A percentile compares a stretch with the other conserved stretches of the same genome.
Conservation (phyloP, 2,797 vertebrate species). For the Smutsia gigantea region DNA sequence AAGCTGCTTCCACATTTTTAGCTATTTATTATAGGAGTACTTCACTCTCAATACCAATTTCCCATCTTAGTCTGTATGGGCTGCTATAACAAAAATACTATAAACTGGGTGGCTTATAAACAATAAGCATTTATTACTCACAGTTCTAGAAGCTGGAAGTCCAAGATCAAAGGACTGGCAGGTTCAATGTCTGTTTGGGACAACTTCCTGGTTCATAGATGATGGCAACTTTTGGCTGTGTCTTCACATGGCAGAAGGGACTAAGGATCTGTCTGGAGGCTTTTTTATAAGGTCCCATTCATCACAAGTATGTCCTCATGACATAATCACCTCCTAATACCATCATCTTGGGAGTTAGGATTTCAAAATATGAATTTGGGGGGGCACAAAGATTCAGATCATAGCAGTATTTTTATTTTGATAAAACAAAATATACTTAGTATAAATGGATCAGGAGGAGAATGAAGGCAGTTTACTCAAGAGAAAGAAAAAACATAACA, state of each 20-base stretch:
- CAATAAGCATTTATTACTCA: background rate
- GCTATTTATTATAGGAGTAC: background rate
- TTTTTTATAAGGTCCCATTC: background rate
- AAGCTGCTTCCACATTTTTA: background rate
- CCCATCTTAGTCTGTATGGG: background rate
- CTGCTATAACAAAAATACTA: background rate
- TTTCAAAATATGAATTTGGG: background rate
- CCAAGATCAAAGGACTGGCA: background rate
- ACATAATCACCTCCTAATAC: background rate
- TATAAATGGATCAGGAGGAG: background rate
- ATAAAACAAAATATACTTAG: constrained; percentile 9
- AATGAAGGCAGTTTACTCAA: background rate
- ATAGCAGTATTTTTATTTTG: background rate
- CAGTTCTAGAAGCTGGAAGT: background rate
- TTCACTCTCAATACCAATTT: background rate
- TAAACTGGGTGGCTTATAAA: too few relatives aligned
- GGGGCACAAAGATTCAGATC: background rate
- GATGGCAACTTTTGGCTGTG: background rate
- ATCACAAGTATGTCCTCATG: background rate
- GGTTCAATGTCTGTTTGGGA: background rate
- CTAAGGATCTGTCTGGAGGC: background rate
- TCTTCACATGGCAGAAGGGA: background rate
- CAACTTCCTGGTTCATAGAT: background rate
- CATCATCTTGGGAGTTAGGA: background rate
- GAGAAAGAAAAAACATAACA: background rate